Percentiles rank a stretch among this genome's conserved stretches.
Conservation (phyloP, 2,113 vertebrate genomes). For the human region GRCh38 chr7:48592501-48593000, state of each 20-base stretch:
- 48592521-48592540: background rate
- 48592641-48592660: background rate
- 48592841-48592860: background rate
- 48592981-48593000: background rate
- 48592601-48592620: background rate
- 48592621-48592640: background rate
- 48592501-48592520: background rate
- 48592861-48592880: background rate
- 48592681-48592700: background rate
- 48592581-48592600: background rate
- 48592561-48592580: background rate
- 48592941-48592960: background rate
- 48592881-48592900: background rate
- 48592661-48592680: background rate
- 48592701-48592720: background rate
- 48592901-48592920: background rate
- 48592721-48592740: background rate
- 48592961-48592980: background rate
- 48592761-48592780: background rate
- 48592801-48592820: background rate
- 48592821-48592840: background rate
- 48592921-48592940: background rate
- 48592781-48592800: background rate
- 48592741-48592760: background rate
- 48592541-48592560: background rate